These are phyloP conservation scores for Neolamprologus variostigma DNA, from an alignment of 2,113 vertebrate species.

Conservation along the genomic window DNA sequence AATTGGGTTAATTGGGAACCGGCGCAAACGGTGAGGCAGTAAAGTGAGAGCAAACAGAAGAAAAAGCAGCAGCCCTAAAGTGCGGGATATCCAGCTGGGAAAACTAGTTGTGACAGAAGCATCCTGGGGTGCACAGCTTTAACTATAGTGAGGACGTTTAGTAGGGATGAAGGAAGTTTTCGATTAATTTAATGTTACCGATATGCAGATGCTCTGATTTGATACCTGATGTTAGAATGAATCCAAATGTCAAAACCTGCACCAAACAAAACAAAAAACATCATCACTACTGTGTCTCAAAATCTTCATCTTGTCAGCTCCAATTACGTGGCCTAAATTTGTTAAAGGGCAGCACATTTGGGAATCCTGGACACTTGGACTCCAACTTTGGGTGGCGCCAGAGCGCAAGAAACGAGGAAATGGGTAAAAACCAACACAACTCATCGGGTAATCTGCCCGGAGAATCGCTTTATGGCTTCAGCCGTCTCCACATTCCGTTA, in stretches of 20 bases:
- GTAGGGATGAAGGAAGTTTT: not conserved
- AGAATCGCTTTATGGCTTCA: slow-evolving; percentile 7
- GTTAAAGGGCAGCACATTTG: not conserved
- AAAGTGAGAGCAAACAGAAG: not conserved
- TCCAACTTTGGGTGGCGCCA: slow-evolving; percentile 65
- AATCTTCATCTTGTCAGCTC: not conserved
- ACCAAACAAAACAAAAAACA: not conserved
- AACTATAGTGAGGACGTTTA: not conserved
- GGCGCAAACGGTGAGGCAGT: not conserved
- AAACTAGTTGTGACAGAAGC: not conserved
- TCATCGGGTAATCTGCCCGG: slow-evolving; percentile 33
- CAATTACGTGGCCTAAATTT: not conserved
- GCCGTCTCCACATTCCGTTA: slow-evolving; percentile 9
- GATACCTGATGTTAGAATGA: not conserved
- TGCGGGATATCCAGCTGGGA: not conserved
- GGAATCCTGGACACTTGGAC: not conserved
- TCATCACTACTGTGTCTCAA: not conserved
- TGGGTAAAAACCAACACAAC: not conserved
- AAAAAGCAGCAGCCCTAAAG: not conserved
- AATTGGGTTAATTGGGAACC: not conserved
- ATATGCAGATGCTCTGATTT: not conserved
- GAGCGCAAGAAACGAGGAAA: slow-evolving; percentile 41
- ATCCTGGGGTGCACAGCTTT: not conserved
- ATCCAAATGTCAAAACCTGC: not conserved
- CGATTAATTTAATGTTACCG: not conserved